These are phyloP conservation scores for Erannis defoliaria DNA, from an alignment of 2,888 invertebrate species.

Conservation along the genomic window DNA sequence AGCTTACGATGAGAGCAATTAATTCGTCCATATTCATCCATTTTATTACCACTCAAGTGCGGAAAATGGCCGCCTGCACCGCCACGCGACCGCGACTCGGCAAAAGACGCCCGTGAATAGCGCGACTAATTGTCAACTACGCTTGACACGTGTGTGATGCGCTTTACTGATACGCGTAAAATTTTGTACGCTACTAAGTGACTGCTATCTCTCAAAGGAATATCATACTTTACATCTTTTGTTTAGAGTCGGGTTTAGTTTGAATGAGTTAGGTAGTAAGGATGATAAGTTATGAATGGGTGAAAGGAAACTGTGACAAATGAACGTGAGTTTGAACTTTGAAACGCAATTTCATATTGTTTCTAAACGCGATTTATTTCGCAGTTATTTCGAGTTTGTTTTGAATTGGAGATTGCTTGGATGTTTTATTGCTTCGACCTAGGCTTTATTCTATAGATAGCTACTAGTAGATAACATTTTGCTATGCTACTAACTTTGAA, in stretches of 20 bases:
- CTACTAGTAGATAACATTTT: too few species aligned
- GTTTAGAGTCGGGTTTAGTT: slow-evolving; percentile 24
- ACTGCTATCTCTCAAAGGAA: neutral
- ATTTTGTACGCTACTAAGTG: slow-evolving; percentile 4
- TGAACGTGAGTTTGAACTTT: slow-evolving; percentile 74
- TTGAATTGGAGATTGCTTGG: slow-evolving; percentile 27
- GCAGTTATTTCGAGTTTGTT: slow-evolving; percentile 42
- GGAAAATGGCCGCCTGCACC: slow-evolving; percentile 48
- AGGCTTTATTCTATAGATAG: neutral
- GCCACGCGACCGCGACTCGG: slow-evolving; percentile 45
- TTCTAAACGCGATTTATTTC: slow-evolving; percentile 47
- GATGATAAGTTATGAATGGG: slow-evolving; percentile 14
- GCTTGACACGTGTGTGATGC: slow-evolving; percentile 64
- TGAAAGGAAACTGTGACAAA: slow-evolving; percentile 72
- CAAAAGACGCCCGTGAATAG: slow-evolving; percentile 66
- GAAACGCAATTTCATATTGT: slow-evolving; percentile 59
- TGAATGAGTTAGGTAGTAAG: slow-evolving; percentile 5
- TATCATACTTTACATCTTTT: rapidly evolving
- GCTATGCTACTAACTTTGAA: too few species aligned
- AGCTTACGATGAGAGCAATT: slow-evolving; percentile 66
- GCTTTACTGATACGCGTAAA: slow-evolving; percentile 49
- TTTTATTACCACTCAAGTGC: slow-evolving; percentile 71
- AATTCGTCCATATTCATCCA: slow-evolving; percentile 69
- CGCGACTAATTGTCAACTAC: slow-evolving; percentile 76
- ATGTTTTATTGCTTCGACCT: neutral